Evolutionary conservation across 2,888 invertebrate species (phyloP).

Genomic region (Andrena marginata): DNA sequence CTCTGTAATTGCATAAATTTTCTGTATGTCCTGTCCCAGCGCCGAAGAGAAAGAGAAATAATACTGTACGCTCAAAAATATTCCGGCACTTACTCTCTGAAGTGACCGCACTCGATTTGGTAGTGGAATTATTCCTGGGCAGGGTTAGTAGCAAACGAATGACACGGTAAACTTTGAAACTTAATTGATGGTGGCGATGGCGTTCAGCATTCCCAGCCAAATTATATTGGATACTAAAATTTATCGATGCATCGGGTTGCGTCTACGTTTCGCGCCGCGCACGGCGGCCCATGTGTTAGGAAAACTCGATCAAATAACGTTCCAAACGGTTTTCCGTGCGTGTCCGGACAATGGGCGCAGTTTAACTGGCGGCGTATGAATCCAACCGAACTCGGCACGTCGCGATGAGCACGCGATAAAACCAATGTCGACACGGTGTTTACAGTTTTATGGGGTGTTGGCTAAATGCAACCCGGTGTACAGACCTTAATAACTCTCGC

Average conservation of each 20-base stretch:
- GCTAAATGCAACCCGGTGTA: slow-evolving; percentile 59
- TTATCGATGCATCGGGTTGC: slow-evolving; percentile 11
- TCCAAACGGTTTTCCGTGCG: slow-evolving; percentile 10
- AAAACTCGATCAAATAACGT: slow-evolving; percentile 23
- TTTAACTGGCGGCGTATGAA: slow-evolving; percentile 52
- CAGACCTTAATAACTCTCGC: slow-evolving; percentile 63
- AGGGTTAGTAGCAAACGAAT: background rate
- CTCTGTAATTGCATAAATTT: too few species aligned
- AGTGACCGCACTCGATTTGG: background rate
- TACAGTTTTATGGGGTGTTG: slow-evolving; percentile 71
- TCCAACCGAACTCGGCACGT: slow-evolving; percentile 29
- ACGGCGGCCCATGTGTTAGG: background rate
- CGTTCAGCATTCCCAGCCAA: background rate
- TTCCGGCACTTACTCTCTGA: too few species aligned
- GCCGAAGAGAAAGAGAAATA: too few species aligned
- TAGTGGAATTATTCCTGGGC: background rate
- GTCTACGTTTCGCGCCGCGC: background rate
- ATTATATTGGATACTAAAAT: slow-evolving; percentile 8
- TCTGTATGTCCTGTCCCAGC: too few species aligned
- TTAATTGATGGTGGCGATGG: slow-evolving; percentile 4
- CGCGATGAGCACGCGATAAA: slow-evolving; percentile 68
- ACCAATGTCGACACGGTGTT: slow-evolving; percentile 70
- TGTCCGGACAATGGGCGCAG: slow-evolving; percentile 24
- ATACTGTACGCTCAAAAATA: too few species aligned
- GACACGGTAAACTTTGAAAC: background rate